These are phyloP conservation scores for Thrips palmi DNA, from an alignment of 1,140 invertebrate species.

Conservation along the genomic window DNA sequence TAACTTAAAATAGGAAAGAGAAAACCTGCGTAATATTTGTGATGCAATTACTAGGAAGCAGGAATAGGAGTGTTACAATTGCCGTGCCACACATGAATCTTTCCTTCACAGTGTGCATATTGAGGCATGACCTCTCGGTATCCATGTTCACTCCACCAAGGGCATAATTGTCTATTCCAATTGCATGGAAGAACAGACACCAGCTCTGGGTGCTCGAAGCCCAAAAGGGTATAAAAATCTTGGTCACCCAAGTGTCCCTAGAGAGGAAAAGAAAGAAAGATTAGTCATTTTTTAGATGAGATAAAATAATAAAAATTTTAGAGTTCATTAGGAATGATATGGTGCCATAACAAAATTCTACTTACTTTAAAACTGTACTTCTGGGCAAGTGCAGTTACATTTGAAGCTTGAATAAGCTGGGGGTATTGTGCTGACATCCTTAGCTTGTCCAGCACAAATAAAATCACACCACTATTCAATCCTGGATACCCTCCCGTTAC, in stretches of 20 bases:
- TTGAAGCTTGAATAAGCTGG: no score
- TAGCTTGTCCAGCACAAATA: constrained; percentile 52
- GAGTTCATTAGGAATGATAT: not conserved
- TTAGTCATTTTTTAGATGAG: constrained; percentile 9
- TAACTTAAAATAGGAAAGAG: no score
- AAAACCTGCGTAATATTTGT: no score
- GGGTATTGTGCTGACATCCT: constrained; percentile 36
- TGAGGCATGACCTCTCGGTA: constrained; percentile 55
- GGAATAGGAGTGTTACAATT: constrained; percentile 69
- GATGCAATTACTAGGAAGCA: no score
- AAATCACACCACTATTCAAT: constrained; percentile 63
- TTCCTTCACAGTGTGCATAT: constrained; percentile 54
- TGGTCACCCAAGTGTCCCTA: constrained; percentile 73
- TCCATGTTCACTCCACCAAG: constrained; percentile 66
- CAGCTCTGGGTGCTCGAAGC: constrained; percentile 49
- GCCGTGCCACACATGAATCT: constrained; percentile 60
- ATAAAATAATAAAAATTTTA: not conserved
- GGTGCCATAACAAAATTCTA: constrained; percentile 2
- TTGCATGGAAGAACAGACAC: constrained; percentile 60
- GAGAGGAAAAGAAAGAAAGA: constrained; percentile 19
- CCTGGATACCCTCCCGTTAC: constrained; percentile 44
- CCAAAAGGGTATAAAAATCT: constrained; percentile 66
- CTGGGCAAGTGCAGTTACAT: constrained; percentile 35
- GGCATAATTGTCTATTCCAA: constrained; percentile 71
- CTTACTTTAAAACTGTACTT: constrained; percentile 46